Conservation (phyloP, 2,797 vertebrate species). For the Dicrostonyx torquatus region DNA sequence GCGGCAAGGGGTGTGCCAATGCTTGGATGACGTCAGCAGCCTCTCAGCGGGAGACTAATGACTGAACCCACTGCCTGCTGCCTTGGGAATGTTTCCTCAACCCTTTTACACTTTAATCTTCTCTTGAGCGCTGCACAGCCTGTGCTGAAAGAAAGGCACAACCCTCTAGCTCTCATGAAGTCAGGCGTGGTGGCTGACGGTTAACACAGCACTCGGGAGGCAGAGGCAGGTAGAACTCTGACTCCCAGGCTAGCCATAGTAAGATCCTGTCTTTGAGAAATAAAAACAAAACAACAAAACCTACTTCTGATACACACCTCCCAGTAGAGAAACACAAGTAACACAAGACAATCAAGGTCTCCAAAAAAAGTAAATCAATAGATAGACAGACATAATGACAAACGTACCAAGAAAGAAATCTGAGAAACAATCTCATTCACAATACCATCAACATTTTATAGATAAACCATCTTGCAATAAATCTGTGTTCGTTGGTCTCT, state of each 20-base stretch:
- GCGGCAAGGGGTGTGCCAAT: too few relatives aligned
- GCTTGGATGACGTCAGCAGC: background rate
- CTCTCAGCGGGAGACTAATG: too few relatives aligned
- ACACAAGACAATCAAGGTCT: background rate
- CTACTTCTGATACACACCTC: background rate
- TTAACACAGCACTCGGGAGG: background rate
- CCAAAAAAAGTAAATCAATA: background rate
- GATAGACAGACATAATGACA: background rate
- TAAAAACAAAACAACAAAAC: background rate
- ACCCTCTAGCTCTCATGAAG: background rate
- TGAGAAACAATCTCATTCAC: background rate
- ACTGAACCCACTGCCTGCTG: background rate
- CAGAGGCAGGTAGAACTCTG: background rate
- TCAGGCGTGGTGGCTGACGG: background rate
- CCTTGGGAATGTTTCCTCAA: background rate
- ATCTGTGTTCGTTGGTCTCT: background rate
- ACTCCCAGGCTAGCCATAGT: background rate
- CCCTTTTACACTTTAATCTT: background rate
- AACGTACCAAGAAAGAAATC: background rate
- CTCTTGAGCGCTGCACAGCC: background rate
- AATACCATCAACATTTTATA: background rate
- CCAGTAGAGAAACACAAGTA: background rate
- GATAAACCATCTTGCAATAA: background rate
- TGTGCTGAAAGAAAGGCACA: background rate
- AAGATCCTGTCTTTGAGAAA: background rate